phyloP scores from a whole-genome alignment of 2,888 invertebrate species.

The Ellobium chinense region DNA sequence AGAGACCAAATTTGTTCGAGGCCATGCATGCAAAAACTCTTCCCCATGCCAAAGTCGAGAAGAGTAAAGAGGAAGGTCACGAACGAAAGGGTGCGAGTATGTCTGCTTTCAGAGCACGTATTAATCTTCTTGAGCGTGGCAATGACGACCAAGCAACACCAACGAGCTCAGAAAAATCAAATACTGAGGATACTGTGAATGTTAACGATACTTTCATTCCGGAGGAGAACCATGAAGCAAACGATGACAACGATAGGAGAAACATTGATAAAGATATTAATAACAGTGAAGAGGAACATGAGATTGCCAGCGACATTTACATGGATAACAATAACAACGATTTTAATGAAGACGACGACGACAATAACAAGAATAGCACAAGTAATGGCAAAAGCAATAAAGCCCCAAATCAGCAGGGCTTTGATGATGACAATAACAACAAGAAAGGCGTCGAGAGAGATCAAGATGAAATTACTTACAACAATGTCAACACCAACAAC shows the following conservation, averaged over 20 bases:
- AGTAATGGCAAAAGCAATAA: background rate
- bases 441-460: background rate
- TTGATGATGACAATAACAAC: no score
- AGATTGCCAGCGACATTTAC: background rate
- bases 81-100: no score
- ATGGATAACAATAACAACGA: background rate
- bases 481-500: no score
- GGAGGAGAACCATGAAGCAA: no score
- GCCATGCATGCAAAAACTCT: background rate
- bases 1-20: background rate
- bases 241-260: background rate
- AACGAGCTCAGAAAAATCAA: no score
- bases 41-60: background rate
- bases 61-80: background rate
- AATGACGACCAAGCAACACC: background rate
- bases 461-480: no score
- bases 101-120: conserved; percentile 3
- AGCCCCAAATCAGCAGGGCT: background rate
- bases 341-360: background rate
- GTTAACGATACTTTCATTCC: no score
- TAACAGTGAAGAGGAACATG: background rate
- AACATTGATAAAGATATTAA: background rate
- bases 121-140: background rate
- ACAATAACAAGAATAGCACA: background rate
- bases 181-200: no score